Evolutionary conservation across 2,797 vertebrate genomes (phyloP), one percentile per base, ranked within the genome.

Genomic region (Esox lucius): DNA sequence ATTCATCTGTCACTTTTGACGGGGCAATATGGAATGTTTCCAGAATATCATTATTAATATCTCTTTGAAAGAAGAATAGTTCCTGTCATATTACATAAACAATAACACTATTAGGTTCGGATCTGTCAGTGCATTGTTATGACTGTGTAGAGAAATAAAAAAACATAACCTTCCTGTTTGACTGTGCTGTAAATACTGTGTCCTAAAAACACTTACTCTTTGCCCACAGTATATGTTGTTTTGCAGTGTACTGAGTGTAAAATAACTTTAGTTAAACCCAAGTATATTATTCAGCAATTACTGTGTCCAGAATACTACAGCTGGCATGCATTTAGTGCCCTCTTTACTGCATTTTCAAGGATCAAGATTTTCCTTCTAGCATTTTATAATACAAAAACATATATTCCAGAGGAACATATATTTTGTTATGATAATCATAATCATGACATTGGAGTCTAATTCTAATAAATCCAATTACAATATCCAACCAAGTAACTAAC

Each of bases 21-120:
- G 42, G 39, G 39, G 39, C 39, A 73, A 85, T 85, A 73, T 82
- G 80, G 74, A 70, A 75, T 69, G 78, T 84, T 81, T 82, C 75
- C 42, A 75, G 80, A 81, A 80, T 80, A 74, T 68, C 80, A 82
- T 82, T 80, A 80, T n/a, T 56, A 6, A 77, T 83, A 80, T 80
- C 33, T 59, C 11, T 42, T 19, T 77, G 62, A 77, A n/a, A 11
- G 51, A 16, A 78, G 74, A 79, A 74, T 75, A 74, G 68, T 62
- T 56, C 42, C 42, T 80, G 79, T 71, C 75, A 75, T 49, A 42
- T 42, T 22, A 42, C 22, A 65, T 19, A 67, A 71, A 73, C 77
- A 68, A 24, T 59, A 26, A 13, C 39, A 12, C 49, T 35, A 31
- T 71, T 53, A 71, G 11, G 7, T 26, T 28, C 1, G 5, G 12